A percentile compares a stretch with the other conserved stretches of the same genome.
These are phyloP conservation scores for Penaeus japonicus DNA, from an alignment of 1,140 invertebrate genomes.

Conservation along the genomic window DNA sequence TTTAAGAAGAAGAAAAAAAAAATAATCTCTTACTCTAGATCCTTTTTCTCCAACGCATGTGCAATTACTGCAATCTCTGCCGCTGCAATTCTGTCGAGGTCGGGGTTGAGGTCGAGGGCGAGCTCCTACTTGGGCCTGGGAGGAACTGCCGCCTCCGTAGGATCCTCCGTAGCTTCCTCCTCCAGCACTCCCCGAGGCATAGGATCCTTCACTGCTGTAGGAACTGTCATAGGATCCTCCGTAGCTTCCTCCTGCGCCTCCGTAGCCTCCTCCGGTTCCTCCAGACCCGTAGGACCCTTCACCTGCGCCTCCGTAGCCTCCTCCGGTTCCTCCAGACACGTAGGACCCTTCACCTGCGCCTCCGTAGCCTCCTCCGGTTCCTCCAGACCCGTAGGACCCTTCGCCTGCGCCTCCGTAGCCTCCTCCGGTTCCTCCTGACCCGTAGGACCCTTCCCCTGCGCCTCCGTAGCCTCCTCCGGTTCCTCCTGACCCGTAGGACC, in stretches of 20 bases:
- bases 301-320: slow-evolving; percentile 9
- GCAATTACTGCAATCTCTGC: slow-evolving; percentile 72
- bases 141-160: background rate
- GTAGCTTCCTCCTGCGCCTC: background rate
- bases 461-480: background rate
- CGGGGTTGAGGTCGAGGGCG: slow-evolving; percentile 26
- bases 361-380: slow-evolving; percentile 26
- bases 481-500: background rate
- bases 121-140: slow-evolving; percentile 20
- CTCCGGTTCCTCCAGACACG: background rate
- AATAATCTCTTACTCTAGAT: slow-evolving; percentile 74
- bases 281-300: background rate
- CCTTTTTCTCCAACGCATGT: slow-evolving; percentile 96
- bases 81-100: slow-evolving; percentile 45
- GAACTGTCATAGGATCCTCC: background rate
- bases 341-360: background rate
- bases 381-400: background rate
- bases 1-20: no score
- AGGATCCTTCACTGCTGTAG: background rate
- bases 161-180: slow-evolving; percentile 11
- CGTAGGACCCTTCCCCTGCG: background rate
- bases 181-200: background rate
- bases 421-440: background rate
- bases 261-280: slow-evolving; percentile 9
- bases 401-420: background rate